These are phyloP conservation scores for Morbakka virulenta DNA, from an alignment of 30 jellyfish, hydroid and myxozoan genomes.

Conservation along the genomic window DNA sequence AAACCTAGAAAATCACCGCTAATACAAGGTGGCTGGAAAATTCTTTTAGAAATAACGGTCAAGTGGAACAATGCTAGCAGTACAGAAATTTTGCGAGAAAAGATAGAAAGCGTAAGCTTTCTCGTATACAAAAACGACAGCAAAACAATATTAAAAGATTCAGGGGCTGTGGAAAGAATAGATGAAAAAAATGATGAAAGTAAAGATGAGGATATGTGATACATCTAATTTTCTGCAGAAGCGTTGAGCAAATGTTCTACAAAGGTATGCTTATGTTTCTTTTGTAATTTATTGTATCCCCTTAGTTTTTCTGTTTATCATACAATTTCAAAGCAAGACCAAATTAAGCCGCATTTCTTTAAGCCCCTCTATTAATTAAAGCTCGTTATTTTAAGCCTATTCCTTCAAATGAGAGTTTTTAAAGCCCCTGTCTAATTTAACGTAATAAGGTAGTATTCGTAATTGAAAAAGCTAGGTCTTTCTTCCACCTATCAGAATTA, in stretches of 20 bases:
- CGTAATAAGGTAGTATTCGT: neutral
- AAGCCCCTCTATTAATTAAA: neutral
- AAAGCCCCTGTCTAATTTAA: neutral
- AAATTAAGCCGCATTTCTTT: neutral
- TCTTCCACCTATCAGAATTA: too few species aligned
- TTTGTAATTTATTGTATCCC: neutral
- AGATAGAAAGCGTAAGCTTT: neutral
- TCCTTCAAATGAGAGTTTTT: neutral
- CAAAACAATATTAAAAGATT: neutral
- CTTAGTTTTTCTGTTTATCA: neutral
- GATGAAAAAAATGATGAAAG: neutral
- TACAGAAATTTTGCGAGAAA: neutral
- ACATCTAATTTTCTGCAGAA: too few species aligned
- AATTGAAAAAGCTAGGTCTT: too few species aligned
- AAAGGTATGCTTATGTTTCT: neutral
- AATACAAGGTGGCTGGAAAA: neutral
- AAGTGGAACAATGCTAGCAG: neutral
- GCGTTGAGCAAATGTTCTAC: neutral
- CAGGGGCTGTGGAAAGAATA: neutral
- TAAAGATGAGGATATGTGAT: neutral
- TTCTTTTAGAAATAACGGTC: neutral
- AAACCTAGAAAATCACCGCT: neutral
- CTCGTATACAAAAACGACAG: neutral
- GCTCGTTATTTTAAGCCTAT: neutral
- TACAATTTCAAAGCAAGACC: neutral